Percentiles rank a stretch among this genome's conserved stretches.
Conservation (phyloP, 1,140 invertebrate species). For the Magallana ariakensis region DNA sequence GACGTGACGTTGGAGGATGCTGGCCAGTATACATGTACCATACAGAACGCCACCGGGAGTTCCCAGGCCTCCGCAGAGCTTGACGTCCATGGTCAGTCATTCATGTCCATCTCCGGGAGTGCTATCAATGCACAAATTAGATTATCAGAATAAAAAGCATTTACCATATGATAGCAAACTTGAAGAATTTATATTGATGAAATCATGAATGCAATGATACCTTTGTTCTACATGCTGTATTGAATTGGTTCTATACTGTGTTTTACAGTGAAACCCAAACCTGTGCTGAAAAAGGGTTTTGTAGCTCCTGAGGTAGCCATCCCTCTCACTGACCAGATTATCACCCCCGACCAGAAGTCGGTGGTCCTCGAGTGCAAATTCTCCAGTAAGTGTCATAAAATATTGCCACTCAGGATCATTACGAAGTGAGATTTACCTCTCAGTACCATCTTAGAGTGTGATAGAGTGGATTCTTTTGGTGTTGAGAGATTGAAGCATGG, state of each 20-base stretch:
- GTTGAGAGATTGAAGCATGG: background rate
- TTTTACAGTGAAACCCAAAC: conserved; percentile 64
- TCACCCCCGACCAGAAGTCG: conserved; percentile 63
- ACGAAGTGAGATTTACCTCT: background rate
- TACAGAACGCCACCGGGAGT: conserved; percentile 91
- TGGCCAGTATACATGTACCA: conserved; percentile 95
- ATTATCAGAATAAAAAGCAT: no score
- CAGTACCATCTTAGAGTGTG: background rate
- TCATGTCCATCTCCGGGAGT: background rate
- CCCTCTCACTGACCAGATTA: conserved; percentile 65
- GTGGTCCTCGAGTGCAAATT: conserved; percentile 68
- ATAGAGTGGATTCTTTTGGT: background rate
- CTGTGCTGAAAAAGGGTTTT: conserved; percentile 57
- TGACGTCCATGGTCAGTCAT: conserved; percentile 74
- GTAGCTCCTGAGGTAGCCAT: conserved; percentile 64
- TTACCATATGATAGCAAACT: no score
- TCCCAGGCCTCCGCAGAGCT: conserved; percentile 69
- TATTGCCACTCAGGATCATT: background rate
- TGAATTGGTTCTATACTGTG: no score
- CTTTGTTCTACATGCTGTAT: no score
- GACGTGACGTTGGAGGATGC: conserved; percentile 94
- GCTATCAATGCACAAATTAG: no score
- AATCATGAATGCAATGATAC: no score
- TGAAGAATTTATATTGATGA: no score
- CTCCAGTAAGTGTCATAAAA: conserved; percentile 63